Base-by-base conservation (phyloP, 2,888 invertebrate genomes). In the Chaetogeoica ovagalla region DNA sequence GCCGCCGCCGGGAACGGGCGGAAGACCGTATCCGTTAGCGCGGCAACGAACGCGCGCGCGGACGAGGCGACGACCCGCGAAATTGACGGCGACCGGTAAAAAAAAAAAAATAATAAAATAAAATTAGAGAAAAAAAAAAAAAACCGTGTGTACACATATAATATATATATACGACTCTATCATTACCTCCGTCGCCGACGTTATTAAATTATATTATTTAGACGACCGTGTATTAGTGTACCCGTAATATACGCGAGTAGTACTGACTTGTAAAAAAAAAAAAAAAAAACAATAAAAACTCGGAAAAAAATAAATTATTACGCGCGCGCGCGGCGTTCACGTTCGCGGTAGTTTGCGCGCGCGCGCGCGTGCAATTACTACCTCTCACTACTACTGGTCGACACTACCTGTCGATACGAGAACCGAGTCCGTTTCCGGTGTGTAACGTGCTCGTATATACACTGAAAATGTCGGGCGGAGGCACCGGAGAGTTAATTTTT, bases 381-480 rank as follows among this genome's bases (percentile, higher is more conserved):
- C 6, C n/a, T n/a, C n/a, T n/a, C n/a, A n/a, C n/a, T n/a, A n/a
- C n/a, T n/a, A n/a, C n/a, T n/a, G n/a, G n/a, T n/a, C n/a, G n/a
- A n/a, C 19, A 59, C 21, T 23, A 39, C 59, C 3, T 71, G 39
- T 23, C 19, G 60, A 19, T 62, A 21, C 1, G 62, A 19, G 62
- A 30, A n/a, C n/a, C n/a, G 62, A 63, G 73, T 73, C 21, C 52
- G 63, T 73, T 73, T 73, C 73, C 73, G 73, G n/a, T n/a, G n/a
- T n/a, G n/a, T n/a, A n/a, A n/a, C n/a, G n/a, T n/a, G n/a, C n/a
- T n/a, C n/a, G n/a, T n/a, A n/a, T n/a, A n/a, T n/a, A n/a, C n/a
- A n/a, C n/a, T n/a, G n/a, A n/a, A n/a, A n/a, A n/a, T n/a, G n/a
- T n/a, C n/a, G n/a, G n/a, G n/a, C n/a, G n/a, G n/a, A n/a, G n/a